These are phyloP conservation scores for Mercenaria mercenaria DNA, from an alignment of 1,140 invertebrate genomes.

Conservation along the genomic window DNA sequence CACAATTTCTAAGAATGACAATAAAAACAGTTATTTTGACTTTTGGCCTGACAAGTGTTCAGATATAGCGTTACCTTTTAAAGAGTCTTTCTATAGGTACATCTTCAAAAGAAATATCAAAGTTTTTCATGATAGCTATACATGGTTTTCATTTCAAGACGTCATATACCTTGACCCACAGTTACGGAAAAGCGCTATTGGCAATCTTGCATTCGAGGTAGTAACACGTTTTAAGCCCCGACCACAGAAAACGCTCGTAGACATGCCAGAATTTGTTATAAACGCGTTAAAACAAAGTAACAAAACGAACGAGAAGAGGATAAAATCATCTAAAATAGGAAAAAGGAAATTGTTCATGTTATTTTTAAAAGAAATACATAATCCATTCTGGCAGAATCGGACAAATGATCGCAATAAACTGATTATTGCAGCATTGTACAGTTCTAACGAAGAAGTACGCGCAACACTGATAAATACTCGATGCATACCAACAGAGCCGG, in stretches of 20 bases:
- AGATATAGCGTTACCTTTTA: neutral
- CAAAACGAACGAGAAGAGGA: neutral
- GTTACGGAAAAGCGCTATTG: neutral
- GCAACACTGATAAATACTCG: neutral
- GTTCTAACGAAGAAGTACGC: neutral
- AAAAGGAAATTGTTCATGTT: neutral
- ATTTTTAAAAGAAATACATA: neutral
- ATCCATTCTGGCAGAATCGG: neutral
- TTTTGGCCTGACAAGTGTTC: neutral
- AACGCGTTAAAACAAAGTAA: neutral
- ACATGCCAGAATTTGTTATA: neutral
- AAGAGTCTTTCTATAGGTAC: neutral
- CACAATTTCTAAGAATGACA: neutral
- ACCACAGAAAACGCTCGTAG: neutral
- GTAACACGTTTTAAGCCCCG: neutral
- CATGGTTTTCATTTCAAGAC: neutral
- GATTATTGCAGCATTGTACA: neutral
- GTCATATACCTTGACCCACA: neutral
- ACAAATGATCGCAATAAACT: neutral
- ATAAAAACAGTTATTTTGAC: neutral
- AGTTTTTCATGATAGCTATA: neutral
- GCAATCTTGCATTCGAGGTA: neutral
- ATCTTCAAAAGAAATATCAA: neutral
- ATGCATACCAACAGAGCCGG: conserved; percentile 60
- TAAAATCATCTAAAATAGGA: neutral